phyloP scores from a whole-genome alignment of 2,888 invertebrate genomes.

The Cremastinae sp. region DNA sequence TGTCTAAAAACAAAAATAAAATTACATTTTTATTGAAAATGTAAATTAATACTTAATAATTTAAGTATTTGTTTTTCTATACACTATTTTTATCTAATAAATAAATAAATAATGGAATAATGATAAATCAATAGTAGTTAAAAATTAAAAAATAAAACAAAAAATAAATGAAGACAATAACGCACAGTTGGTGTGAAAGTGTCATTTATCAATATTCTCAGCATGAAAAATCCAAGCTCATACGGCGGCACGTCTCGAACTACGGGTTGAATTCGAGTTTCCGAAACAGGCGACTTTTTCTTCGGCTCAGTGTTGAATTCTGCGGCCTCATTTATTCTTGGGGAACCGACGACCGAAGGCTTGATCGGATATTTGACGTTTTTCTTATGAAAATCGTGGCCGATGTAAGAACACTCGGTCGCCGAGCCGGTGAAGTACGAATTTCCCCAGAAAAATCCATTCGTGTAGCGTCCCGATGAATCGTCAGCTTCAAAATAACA shows the following conservation, averaged over 20 bases:
- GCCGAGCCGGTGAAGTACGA: constrained; percentile 79
- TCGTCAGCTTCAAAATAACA: constrained; percentile 74
- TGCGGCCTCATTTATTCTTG: constrained; percentile 62
- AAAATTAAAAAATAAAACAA: too few species aligned
- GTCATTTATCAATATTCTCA: constrained; percentile 74
- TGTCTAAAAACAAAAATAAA: constrained; percentile 81
- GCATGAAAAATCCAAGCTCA: constrained; percentile 76
- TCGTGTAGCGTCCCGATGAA: constrained; percentile 78
- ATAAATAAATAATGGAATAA: too few species aligned
- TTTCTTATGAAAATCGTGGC: constrained; percentile 64
- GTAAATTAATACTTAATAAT: neutral
- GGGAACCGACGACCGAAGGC: constrained; percentile 38
- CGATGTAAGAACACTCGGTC: constrained; percentile 77
- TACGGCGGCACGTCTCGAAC: constrained; percentile 74
- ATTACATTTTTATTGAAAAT: neutral
- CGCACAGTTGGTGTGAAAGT: constrained; percentile 68
- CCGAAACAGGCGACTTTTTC: constrained; percentile 67
- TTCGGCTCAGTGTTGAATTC: constrained; percentile 70
- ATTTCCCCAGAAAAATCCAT: constrained; percentile 80
- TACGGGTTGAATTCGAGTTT: constrained; percentile 50
- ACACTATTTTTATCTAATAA: too few species aligned
- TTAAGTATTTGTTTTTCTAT: too few species aligned
- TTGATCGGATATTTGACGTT: constrained; percentile 50
- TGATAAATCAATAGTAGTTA: too few species aligned
- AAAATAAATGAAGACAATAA: too few species aligned